phyloP scores from a whole-genome alignment of 2,113 vertebrate genomes.

The Danionella cerebrum region DNA sequence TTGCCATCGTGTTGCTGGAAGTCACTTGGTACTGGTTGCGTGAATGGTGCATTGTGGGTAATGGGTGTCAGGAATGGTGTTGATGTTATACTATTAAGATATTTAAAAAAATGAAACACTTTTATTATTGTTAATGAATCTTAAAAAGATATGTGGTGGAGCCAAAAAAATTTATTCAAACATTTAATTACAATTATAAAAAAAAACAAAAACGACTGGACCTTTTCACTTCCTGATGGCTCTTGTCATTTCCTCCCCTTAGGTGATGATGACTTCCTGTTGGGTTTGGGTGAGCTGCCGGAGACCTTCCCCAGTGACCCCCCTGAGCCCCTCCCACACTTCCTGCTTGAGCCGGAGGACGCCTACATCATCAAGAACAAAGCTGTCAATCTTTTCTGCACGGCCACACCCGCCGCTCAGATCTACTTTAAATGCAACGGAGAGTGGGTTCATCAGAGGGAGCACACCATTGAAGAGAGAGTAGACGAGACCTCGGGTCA shows the following conservation, averaged over 20 bases:
- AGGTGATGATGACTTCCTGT: conserved; percentile 83
- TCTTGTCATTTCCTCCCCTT: neutral
- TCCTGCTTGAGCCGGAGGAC: conserved; percentile 89
- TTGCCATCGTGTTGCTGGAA: no score
- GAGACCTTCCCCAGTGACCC: conserved; percentile 94
- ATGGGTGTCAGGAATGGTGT: no score
- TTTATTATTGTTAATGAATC: no score
- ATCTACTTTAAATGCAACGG: conserved; percentile 99
- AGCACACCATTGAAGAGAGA: conserved; percentile 85
- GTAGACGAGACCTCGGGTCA: conserved; percentile 92
- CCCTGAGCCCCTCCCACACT: conserved; percentile 89
- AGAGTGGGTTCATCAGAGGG: conserved; percentile 96
- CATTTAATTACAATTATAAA: no score
- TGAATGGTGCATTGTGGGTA: no score
- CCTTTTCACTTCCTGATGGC: neutral
- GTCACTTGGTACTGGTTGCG: no score
- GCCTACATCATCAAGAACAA: conserved; percentile 95
- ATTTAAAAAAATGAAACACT: no score
- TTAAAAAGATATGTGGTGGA: no score
- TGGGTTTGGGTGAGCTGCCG: conserved; percentile 86
- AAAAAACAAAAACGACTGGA: no score
- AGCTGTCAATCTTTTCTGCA: conserved; percentile 88
- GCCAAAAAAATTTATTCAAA: no score
- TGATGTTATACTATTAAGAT: no score
- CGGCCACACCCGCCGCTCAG: conserved; percentile 90